Conservation (phyloP, 1,140 invertebrate species). For the Ceratosolen solmsi region DNA sequence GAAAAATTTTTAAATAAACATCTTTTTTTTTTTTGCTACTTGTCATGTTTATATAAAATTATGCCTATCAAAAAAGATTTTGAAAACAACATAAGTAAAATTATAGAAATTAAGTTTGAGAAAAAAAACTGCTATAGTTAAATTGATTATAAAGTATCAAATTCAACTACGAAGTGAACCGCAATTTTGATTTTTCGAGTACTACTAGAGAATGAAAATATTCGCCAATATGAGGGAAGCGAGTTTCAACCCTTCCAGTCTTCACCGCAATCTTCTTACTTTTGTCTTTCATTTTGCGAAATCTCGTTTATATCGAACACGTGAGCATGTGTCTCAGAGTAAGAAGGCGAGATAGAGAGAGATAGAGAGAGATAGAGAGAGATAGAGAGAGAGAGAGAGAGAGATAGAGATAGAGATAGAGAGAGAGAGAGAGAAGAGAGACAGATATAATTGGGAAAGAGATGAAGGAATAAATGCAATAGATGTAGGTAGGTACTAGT, state of each 20-base stretch:
- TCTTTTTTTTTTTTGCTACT: no score
- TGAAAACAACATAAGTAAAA: no score
- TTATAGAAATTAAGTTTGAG: no score
- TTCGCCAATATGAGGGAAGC: conserved; percentile 40
- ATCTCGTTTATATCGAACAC: conserved; percentile 28
- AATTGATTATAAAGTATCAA: neutral
- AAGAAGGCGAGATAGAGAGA: neutral
- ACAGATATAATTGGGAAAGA: neutral
- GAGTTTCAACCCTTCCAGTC: conserved; percentile 42
- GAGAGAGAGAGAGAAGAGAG: neutral
- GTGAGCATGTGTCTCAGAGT: neutral
- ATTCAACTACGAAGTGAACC: conserved; percentile 33
- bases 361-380: neutral
- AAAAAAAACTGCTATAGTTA: no score
- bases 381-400: conserved; percentile 4
- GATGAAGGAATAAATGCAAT: neutral
- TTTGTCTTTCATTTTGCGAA: conserved; percentile 47
- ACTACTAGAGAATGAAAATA: conserved; percentile 18
- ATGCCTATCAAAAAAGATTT: no score
- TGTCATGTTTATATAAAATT: no score
- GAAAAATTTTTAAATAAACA: no score
- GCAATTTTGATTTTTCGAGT: conserved; percentile 46
- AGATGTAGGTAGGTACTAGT: neutral
- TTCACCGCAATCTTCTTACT: conserved; percentile 52
- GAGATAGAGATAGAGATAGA: neutral